Evolutionary conservation across 2,113 vertebrate genomes (phyloP).

Genomic region (Archilochus colubris): DNA sequence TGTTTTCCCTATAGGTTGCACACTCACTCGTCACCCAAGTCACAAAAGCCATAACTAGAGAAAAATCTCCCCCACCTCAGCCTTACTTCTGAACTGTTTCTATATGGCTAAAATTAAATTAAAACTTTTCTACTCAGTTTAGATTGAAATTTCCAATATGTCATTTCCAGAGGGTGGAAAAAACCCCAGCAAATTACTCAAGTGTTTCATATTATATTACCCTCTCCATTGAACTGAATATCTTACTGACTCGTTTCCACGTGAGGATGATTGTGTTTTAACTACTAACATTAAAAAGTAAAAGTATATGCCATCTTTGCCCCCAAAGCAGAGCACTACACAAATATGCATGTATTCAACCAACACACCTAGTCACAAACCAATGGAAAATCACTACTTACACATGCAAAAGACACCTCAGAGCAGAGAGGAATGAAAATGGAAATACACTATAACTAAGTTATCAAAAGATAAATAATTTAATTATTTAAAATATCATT

Average conservation of each 20-base stretch:
- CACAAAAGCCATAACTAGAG: neutral
- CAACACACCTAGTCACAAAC: neutral
- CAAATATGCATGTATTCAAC: neutral
- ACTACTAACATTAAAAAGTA: neutral
- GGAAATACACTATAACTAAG: neutral
- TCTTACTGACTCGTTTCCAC: neutral
- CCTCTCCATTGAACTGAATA: neutral
- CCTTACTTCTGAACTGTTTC: neutral
- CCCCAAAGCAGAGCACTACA: neutral
- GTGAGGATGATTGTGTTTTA: neutral
- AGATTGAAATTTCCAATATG: conserved; percentile 39
- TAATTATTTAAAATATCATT: neutral
- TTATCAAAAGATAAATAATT: neutral
- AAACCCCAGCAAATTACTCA: neutral
- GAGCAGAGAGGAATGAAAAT: neutral
- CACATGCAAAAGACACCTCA: neutral
- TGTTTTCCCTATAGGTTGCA: neutral
- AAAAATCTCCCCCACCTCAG: neutral
- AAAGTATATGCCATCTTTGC: neutral
- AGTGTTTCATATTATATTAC: neutral
- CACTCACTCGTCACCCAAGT: neutral
- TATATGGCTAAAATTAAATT: conserved; percentile 36
- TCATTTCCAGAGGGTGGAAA: neutral
- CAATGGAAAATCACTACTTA: neutral
- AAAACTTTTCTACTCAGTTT: conserved; percentile 26